phyloP scores from a whole-genome alignment of 2,113 vertebrate genomes.

The Brachyhypopomus gauderio region DNA sequence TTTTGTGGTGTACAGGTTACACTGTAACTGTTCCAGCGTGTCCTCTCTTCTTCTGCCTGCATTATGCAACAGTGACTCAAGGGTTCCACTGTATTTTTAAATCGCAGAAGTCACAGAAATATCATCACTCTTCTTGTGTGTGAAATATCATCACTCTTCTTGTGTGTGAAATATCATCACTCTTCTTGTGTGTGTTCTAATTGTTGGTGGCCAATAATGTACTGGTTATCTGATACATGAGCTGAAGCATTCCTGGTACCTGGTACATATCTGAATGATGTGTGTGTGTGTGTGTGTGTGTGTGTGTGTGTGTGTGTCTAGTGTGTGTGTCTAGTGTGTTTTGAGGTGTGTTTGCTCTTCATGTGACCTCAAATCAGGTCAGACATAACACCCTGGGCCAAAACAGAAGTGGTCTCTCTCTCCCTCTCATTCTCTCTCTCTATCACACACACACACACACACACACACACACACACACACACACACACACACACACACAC shows the following conservation, averaged over 20 bases:
- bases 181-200: conserved; percentile 4
- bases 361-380: conserved; percentile 31
- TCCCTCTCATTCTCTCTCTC: conserved; percentile 10
- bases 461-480: conserved; percentile 19
- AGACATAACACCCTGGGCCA: background rate
- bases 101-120: conserved; percentile 38
- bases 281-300: conserved; percentile 13
- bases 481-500: conserved; percentile 19
- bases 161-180: conserved; percentile 15
- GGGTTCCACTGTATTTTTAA: conserved; percentile 40
- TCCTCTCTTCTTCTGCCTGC: background rate
- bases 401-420: conserved; percentile 9
- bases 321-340: conserved; percentile 19
- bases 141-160: conserved; percentile 18
- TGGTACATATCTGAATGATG: background rate
- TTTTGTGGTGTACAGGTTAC: background rate
- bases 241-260: background rate
- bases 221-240: conserved; percentile 2
- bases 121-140: conserved; percentile 19
- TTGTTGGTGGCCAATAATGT: background rate
- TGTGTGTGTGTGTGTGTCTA: conserved; percentile 17
- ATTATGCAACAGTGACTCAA: conserved; percentile 27
- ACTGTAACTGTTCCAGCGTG: background rate
- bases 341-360: conserved; percentile 13
- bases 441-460: conserved; percentile 22